These are phyloP conservation scores for Caiman crocodilus DNA, from an alignment of 2,797 vertebrate genomes.

Conservation along the genomic window DNA sequence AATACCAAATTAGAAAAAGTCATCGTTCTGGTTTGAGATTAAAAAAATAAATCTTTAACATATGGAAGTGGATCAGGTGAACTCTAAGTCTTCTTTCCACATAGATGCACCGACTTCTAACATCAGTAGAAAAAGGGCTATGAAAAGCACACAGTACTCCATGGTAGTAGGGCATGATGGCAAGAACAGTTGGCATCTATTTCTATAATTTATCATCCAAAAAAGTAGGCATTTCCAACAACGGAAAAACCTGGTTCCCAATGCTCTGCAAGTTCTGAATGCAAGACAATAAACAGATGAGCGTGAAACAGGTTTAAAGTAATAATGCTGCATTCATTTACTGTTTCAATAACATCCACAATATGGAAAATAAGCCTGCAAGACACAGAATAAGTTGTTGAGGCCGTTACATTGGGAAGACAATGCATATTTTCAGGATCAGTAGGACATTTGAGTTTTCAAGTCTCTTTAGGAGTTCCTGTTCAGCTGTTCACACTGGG, in stretches of 20 bases:
- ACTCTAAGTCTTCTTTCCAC: not conserved
- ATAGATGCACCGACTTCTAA: not conserved
- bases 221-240: constrained; percentile 17
- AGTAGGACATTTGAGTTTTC: not conserved
- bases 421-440: not conserved
- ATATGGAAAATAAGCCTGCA: not conserved
- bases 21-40: constrained; percentile 44
- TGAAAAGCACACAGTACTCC: not conserved
- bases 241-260: not conserved
- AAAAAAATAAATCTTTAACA: not conserved
- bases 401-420: not conserved
- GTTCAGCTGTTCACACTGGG: not conserved
- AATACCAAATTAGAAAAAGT: not conserved
- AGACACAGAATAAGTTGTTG: not conserved
- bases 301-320: too few relatives aligned
- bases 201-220: not conserved
- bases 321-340: too few relatives aligned
- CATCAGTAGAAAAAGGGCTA: not conserved
- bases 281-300: not conserved
- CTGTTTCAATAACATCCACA: not conserved
- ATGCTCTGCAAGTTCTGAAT: not conserved
- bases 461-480: not conserved
- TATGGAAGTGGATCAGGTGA: not conserved
- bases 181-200: not conserved
- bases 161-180: not conserved